Base-by-base conservation (phyloP, 1,140 invertebrate genomes). In the Anastrepha obliqua region DNA sequence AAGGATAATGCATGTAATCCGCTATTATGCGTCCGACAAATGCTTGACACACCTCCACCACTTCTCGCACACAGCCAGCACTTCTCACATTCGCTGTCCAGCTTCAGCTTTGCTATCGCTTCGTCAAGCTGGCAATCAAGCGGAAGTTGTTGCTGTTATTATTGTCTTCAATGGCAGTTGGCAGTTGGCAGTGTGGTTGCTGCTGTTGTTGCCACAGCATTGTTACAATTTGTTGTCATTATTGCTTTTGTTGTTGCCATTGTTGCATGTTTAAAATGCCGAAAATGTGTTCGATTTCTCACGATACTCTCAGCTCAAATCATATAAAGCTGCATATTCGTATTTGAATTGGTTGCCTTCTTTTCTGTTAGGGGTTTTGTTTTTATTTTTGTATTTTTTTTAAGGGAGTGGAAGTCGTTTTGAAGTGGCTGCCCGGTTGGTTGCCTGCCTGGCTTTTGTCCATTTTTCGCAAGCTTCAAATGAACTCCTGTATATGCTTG, bases 1-100 rank as follows among this genome's bases (percentile, higher is more conserved):
- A 59, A 62, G 91, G 91, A 91, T 92, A 92, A 92, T 92, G 90
- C 91, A 91, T 92, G 91, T 92, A 92, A 92, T 92, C 91, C 91
- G 90, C 91, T 92, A 92, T 92, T 92, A 92, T 81, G 47, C 47
- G 15, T 47, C 47, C 47, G 11, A 44, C 39, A 74, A 74, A n/a
- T 29, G 13, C 29, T 59, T 78, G 39, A 58, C 42, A 39, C 67
- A 13, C 29, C n/a, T 60, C n/a, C 65, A 58, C 9, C 62, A 47
- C 29, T 20, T 51, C 47, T 55, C 85, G 15, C 15, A 3, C 20
- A 39, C 55, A 44, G n/a, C 55, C 6, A 86, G 42, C 55, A 62
- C 15, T 74, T 42, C 11, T 42, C 67, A n/a, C 20, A 11, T 29
- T 29, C 29, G 29, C 29, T 44, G 67, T 29, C 78, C 44, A 42